Evolutionary conservation across 2,113 vertebrate species (phyloP).

Genomic region (Oryzias melastigma): DNA sequence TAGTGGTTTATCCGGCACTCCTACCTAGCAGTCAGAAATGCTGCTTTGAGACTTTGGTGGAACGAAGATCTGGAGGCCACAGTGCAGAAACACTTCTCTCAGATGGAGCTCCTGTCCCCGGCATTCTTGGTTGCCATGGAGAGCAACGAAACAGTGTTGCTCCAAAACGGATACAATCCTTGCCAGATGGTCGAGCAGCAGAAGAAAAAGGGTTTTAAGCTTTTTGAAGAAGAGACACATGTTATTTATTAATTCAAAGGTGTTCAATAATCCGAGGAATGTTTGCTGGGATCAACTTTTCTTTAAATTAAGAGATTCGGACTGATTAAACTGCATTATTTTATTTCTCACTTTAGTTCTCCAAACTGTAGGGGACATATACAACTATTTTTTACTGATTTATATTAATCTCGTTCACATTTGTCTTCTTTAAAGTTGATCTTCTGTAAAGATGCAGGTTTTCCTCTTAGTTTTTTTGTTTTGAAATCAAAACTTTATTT

Average conservation of each 20-base stretch:
- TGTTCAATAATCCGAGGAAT: no score
- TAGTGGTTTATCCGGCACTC: not conserved
- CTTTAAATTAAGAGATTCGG: no score
- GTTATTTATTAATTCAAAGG: constrained; percentile 33
- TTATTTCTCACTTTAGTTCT: no score
- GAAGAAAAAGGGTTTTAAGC: constrained; percentile 16
- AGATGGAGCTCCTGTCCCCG: constrained; percentile 39
- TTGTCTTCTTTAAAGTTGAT: no score
- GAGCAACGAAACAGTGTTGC: constrained; percentile 33
- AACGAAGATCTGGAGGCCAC: constrained; percentile 15
- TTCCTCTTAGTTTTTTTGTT: no score
- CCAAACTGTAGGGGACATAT: no score
- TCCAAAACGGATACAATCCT: constrained; percentile 9
- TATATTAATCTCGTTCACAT: no score
- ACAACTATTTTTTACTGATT: no score
- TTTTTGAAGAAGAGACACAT: constrained; percentile 15
- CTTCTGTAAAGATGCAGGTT: no score
- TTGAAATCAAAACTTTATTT: no score
- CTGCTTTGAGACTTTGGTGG: constrained; percentile 3
- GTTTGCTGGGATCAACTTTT: no score
- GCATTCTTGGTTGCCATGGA: constrained; percentile 39
- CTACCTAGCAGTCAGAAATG: not conserved
- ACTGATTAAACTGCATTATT: no score
- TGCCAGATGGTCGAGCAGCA: constrained; percentile 51
- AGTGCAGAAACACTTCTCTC: constrained; percentile 33